Evolutionary conservation across 1,140 invertebrate genomes (phyloP), one percentile per base, ranked within the genome.

Genomic region (Caerostris extrusa): DNA sequence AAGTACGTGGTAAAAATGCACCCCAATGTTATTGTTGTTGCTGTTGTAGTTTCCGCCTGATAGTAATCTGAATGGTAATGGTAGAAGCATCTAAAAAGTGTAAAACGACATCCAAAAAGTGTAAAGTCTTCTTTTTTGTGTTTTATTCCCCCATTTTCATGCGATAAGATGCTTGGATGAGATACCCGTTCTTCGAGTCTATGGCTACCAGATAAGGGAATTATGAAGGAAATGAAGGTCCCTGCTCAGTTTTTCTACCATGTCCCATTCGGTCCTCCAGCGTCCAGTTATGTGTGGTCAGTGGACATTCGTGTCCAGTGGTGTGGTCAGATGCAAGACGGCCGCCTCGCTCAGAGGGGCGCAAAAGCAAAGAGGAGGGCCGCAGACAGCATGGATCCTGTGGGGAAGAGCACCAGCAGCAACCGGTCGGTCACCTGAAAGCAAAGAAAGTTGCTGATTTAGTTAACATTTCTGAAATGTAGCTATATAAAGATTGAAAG

Each of bases 101-200:
- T 92, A 85, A 92, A 92, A 92, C 17, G 90, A 92, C 90, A 85
- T 92, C 90, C 90, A 92, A 92, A 92, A 92, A 60, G 56, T 85
- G 90, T 92, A 85, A 85, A 92, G 60, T 92, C 85, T 60, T 85
- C 7, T 58, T 64, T 85, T 67, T 50, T 89, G 12, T 69, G 8
- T 10, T 50, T 77, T 77, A 50, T 7, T 50, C 19, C 69, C 69
- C 69, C 69, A 7, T 50, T 5, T 60, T 7, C 58, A 88, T n/a
- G 56, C 34, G 34, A 7, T n/a, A 61, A 69, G 89, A 90, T 81
- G 56, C n/a, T 57, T 81, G 69, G 89, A 91, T 91, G 89, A 91
- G 50, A 50, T 91, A 82, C 71, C 89, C 89, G 56, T 34, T 91
- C 89, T 91, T 81, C 71, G 89, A 53, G n/a, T 90, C 67, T 90